A percentile compares a stretch with the other conserved stretches of the same genome.
Evolutionary conservation across 2,797 vertebrate species (phyloP).

Genomic region (Syngnathus acus): DNA sequence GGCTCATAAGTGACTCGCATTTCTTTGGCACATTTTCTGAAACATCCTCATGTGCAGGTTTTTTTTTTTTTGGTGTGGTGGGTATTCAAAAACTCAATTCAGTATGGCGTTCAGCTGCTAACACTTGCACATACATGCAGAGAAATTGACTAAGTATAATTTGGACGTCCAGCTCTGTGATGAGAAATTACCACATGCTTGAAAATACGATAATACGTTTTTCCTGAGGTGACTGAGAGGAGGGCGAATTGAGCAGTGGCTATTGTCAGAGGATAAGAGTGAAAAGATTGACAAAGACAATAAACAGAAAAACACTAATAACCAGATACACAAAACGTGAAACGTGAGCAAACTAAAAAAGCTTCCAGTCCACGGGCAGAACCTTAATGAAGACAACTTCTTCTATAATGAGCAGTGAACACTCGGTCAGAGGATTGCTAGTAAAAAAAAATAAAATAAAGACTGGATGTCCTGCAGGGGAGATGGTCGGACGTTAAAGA

Average conservation of each 20-base stretch:
- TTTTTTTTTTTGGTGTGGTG: too few relatives aligned
- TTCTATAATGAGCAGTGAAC: constrained; percentile 62
- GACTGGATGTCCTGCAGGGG: constrained; percentile 40
- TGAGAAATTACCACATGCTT: not conserved
- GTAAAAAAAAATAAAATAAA: constrained; percentile 16
- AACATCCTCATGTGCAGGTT: too few relatives aligned
- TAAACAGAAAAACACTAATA: constrained; percentile 36
- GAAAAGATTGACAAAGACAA: too few relatives aligned
- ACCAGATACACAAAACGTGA: constrained; percentile 53
- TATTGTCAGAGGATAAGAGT: too few relatives aligned
- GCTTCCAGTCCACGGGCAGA: constrained; percentile 43
- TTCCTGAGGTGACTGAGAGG: not conserved
- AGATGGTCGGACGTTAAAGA: constrained; percentile 32
- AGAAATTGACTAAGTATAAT: too few relatives aligned
- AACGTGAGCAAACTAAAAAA: constrained; percentile 33
- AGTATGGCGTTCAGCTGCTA: too few relatives aligned
- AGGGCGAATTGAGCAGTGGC: too few relatives aligned
- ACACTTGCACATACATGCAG: too few relatives aligned
- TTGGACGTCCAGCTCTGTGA: not conserved
- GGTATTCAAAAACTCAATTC: too few relatives aligned
- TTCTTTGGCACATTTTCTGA: too few relatives aligned
- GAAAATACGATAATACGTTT: not conserved
- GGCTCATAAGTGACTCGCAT: not conserved
- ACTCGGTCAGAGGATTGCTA: constrained; percentile 34
- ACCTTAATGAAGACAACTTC: constrained; percentile 60